Evolutionary conservation across 2,888 invertebrate genomes (phyloP).

Genomic region (Drosophila anomelani): DNA sequence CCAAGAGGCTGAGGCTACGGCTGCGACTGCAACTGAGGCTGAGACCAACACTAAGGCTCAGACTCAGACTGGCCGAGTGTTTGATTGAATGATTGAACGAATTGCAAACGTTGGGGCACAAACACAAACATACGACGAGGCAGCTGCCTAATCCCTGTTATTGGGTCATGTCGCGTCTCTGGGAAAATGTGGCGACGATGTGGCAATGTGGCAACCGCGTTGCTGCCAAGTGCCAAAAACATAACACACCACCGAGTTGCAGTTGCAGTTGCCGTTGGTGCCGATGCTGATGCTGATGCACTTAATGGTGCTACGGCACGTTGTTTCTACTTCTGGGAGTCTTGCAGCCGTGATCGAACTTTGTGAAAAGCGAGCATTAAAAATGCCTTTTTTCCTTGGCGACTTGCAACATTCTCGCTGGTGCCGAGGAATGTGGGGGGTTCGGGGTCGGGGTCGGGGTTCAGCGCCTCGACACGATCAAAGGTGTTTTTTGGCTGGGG

Average conservation of each 20-base stretch:
- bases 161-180: constrained; percentile 76
- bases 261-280: constrained; percentile 19
- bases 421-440: constrained; percentile 42
- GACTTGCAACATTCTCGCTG: constrained; percentile 59
- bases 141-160: constrained; percentile 77
- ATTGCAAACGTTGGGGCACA: constrained; percentile 60
- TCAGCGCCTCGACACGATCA: constrained; percentile 13
- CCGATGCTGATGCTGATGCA: constrained; percentile 65
- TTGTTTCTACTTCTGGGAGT: constrained; percentile 51
- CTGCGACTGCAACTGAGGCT: constrained; percentile 18
- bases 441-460: constrained; percentile 17
- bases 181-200: constrained; percentile 75
- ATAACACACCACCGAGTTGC: constrained; percentile 59
- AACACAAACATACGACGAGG: constrained; percentile 43
- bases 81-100: constrained; percentile 78
- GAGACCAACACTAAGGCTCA: constrained; percentile 4
- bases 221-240: constrained; percentile 74
- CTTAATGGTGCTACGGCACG: constrained; percentile 68
- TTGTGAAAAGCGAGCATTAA: constrained; percentile 70
- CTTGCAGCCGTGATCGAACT: constrained; percentile 62
- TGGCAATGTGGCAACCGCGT: constrained; percentile 70
- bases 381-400: constrained; percentile 49
- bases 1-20: constrained; percentile 34
- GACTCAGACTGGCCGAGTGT: constrained; percentile 40
- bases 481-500: constrained; percentile 1